Conservation (phyloP, 1,140 invertebrate species). For the Drosophila subobscura region DNA sequence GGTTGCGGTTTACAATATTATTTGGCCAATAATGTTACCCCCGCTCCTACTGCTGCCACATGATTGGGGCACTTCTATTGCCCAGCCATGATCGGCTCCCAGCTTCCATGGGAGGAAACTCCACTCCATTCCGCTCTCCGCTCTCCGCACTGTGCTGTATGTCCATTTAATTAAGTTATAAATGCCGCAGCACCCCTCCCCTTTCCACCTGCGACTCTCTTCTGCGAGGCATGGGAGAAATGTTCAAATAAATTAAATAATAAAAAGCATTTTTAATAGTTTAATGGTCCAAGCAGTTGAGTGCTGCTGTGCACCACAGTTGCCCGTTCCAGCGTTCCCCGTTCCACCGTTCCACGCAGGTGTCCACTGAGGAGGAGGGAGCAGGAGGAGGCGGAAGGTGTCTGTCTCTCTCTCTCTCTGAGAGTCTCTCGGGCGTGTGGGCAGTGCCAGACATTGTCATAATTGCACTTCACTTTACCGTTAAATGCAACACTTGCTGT, state of each 20-base stretch:
- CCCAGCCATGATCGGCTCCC: slow-evolving; percentile 34
- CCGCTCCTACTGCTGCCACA: not conserved
- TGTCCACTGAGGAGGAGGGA: not conserved
- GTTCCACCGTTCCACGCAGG: not conserved
- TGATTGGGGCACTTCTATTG: slow-evolving; percentile 17
- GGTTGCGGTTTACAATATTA: slow-evolving; percentile 35
- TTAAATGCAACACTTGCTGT: slow-evolving; percentile 73
- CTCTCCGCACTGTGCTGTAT: slow-evolving; percentile 2
- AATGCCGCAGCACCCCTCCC: slow-evolving; percentile 19
- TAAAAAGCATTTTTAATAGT: slow-evolving; percentile 74
- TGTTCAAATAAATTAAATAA: slow-evolving; percentile 69
- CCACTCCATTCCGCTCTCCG: not conserved
- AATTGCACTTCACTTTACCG: slow-evolving; percentile 67
- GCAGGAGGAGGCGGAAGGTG: not conserved
- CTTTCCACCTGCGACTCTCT: too few species aligned
- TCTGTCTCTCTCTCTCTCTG: too few species aligned
- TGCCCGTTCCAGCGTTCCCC: too few species aligned
- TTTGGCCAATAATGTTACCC: slow-evolving; percentile 8
- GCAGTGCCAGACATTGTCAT: slow-evolving; percentile 53
- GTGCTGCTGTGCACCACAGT: slow-evolving; percentile 3
- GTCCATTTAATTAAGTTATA: slow-evolving; percentile 73
- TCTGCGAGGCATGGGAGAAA: slow-evolving; percentile 16
- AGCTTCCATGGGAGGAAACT: slow-evolving; percentile 1
- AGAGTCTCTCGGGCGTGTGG: slow-evolving; percentile 17
- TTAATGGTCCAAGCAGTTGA: slow-evolving; percentile 46